Evolutionary conservation across 2,113 vertebrate species (phyloP).

Genomic region (Festucalex cinctus): DNA sequence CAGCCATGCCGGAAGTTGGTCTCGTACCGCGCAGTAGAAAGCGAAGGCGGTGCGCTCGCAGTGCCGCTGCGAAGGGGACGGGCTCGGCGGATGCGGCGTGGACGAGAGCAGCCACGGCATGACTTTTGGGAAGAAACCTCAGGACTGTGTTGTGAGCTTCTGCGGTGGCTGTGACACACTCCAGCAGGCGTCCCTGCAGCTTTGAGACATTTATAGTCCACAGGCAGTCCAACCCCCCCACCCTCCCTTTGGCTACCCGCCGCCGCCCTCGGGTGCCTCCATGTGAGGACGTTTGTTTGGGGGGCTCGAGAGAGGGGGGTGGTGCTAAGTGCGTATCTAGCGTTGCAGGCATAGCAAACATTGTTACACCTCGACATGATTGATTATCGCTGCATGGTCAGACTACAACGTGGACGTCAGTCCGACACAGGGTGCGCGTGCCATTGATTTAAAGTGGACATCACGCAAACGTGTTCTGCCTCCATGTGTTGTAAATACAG

Average conservation of each 20-base stretch:
- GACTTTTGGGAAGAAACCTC: neutral
- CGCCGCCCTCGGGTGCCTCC: neutral
- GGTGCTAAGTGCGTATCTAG: neutral
- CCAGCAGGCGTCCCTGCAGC: too few relatives aligned
- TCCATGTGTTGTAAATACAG: neutral
- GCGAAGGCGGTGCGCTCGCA: conserved; percentile 88
- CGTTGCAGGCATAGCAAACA: conserved; percentile 6
- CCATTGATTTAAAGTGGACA: neutral
- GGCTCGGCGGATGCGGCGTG: conserved; percentile 10
- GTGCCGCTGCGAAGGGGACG: conserved; percentile 79
- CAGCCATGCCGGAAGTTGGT: conserved; percentile 85
- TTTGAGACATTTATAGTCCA: neutral
- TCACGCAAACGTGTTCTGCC: neutral
- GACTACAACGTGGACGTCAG: neutral
- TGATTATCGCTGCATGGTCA: neutral
- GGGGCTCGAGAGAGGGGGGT: neutral
- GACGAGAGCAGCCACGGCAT: conserved; percentile 54
- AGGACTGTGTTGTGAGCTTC: neutral
- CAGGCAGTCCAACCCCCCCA: neutral
- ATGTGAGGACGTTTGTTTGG: conserved; percentile 6
- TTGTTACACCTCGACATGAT: neutral
- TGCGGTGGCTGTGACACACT: neutral
- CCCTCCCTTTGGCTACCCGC: neutral
- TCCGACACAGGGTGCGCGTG: neutral
- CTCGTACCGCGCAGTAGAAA: conserved; percentile 90